phyloP scores from a whole-genome alignment of 1,140 invertebrate genomes.

The Calliphora vicina region DNA sequence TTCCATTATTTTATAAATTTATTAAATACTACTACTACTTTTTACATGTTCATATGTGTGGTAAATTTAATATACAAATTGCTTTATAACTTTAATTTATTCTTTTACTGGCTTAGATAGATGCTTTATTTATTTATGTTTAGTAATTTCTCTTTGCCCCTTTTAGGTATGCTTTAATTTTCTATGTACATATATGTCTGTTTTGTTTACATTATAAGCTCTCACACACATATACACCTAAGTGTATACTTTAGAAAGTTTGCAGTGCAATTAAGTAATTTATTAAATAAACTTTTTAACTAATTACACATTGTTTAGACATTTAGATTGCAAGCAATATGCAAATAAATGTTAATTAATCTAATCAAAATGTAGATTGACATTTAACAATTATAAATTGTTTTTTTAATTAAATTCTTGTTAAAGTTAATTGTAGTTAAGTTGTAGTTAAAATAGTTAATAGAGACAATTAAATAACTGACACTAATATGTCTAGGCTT shows the following conservation, averaged over 20 bases:
- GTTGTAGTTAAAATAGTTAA: no score
- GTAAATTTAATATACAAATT: background rate
- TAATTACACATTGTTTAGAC: slow-evolving; percentile 29
- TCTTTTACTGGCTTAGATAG: background rate
- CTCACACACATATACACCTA: background rate
- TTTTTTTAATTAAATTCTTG: no score
- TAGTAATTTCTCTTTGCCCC: background rate
- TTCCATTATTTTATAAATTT: background rate
- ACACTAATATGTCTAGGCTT: no score
- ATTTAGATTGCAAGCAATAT: slow-evolving; percentile 13
- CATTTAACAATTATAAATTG: background rate
- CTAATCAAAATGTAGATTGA: background rate
- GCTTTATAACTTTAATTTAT: background rate
- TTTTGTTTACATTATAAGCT: background rate
- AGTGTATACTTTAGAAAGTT: background rate
- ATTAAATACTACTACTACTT: background rate
- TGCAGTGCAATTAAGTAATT: slow-evolving; percentile 28
- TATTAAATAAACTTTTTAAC: slow-evolving; percentile 34
- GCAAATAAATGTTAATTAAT: slow-evolving; percentile 16
- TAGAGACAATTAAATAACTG: no score
- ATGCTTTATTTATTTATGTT: background rate
- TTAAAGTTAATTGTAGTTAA: no score
- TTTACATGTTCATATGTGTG: background rate
- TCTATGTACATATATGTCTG: background rate
- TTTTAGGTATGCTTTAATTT: background rate